Conservation (phyloP, 2,113 vertebrate species). For the Haliaeetus leucogaster region DNA sequence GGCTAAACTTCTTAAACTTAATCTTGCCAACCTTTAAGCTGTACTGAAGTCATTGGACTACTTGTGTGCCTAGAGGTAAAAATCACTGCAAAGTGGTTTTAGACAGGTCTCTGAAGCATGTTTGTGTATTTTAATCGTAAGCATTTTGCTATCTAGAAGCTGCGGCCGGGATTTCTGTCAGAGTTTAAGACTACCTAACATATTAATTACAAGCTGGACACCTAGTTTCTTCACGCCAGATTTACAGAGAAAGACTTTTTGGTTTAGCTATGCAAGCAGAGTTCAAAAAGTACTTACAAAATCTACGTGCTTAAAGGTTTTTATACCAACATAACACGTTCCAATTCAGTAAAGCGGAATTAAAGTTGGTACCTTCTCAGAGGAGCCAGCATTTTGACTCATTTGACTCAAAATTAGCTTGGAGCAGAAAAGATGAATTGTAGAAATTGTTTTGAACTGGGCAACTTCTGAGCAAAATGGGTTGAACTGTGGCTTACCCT, state of each 20-base stretch:
- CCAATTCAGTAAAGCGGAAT: neutral
- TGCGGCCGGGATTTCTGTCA: neutral
- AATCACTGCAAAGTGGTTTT: neutral
- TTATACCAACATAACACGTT: neutral
- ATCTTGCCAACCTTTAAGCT: conserved; percentile 8
- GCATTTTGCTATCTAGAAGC: neutral
- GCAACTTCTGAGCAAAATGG: neutral
- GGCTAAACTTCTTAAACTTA: neutral
- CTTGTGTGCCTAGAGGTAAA: neutral
- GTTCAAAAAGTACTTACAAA: neutral
- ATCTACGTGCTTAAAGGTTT: neutral
- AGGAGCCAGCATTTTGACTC: neutral
- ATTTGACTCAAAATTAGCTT: neutral
- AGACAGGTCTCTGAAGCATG: neutral
- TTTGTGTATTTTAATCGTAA: neutral
- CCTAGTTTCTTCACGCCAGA: neutral
- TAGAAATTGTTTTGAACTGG: neutral
- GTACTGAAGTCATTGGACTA: neutral
- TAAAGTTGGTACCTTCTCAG: neutral
- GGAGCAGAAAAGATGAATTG: neutral
- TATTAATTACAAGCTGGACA: neutral
- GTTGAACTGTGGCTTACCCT: neutral
- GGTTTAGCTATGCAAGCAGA: neutral
- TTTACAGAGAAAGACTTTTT: neutral
- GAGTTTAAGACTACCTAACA: neutral